Evolutionary conservation across 2,113 vertebrate species (phyloP), one percentile per base, ranked within the genome.

Genomic region (Eidolon helvum): DNA sequence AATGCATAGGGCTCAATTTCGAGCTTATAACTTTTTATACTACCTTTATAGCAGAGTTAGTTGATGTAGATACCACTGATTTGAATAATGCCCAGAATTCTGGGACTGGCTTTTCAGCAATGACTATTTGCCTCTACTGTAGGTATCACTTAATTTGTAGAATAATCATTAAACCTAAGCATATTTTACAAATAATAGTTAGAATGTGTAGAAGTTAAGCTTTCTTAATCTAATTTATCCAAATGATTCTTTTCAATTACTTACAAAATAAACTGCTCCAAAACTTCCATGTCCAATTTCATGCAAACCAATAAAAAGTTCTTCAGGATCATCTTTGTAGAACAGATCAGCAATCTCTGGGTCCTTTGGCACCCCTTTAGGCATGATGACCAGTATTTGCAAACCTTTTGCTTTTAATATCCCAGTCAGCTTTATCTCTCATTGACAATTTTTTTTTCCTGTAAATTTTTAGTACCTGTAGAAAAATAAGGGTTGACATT

Each of bases 281-380:
- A 99, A 99, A 86, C 99, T 99, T 95, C 99, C 99, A 98, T 99
- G 99, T 87, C 99, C 99, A 26, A 99, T 99, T 97, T 99, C 99
- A 85, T 99, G 99, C 85, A 99, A 97, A 77, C 98, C 99, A 92
- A 99, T 98, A 55, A 99, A 99, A 80, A 99, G 97, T 40, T 98
- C 98, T 74, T 99, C 99, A 22, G 99, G 99, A 97, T 99, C 99
- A 95, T 99, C 99, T 96, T 98, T 99, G 97, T 98, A 98, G 98
- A 99, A 99, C 4, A 99, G 98, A 68, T 99, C 99, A 65, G 98
- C 98, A 96, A 98, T 96, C 75, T 99, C 99, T 8, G 99, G 98
- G 97, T 99, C 99, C 97, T 98, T 99, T 26, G 97, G 98, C 79
- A 98, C 97, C 91, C 99, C 99, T 98, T 99, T 99, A 95, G 96